Evolutionary conservation across 2,888 invertebrate species (phyloP), one percentile per base, ranked within the genome.

Genomic region (Drosophila prostipennis): DNA sequence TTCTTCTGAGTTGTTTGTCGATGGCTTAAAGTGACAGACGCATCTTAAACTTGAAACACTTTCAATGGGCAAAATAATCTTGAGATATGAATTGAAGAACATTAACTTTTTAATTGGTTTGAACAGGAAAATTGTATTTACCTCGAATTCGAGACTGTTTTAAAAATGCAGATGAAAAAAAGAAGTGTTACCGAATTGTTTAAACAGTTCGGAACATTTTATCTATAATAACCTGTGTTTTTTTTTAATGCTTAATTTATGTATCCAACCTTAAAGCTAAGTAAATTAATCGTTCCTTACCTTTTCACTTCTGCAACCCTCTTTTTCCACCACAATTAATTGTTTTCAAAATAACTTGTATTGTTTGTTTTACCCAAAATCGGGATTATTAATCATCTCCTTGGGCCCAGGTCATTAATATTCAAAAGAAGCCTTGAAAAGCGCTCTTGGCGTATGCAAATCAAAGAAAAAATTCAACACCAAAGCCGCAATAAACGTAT

Each of bases 341-440:
- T 45, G 60, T 45, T 65, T 67, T 52, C 7, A 7, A 10, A 42
- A 10, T 45, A 32, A 45, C 34, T 64, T 40, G 6, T 40, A 46
- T 65, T 65, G 39, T 53, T 63, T 61, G 16, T n/a, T 60, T 63
- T 61, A 42, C 16, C 45, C 61, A 34, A 42, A 61, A 42, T 61
- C 61, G 10, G 63, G 40, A 61, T 63, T 60, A 63, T 63, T 63
- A 63, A 61, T 63, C 61, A 63, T 63, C 34, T 61, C 61, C 63
- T 23, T 16, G n/a, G n/a, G 40, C 40, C 26, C 61, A 42, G 32
- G 6, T 61, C 61, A 61, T 61, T 61, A 42, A 63, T 48, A 63
- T 60, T 63, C 63, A 40, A 61, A 36, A 26, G 10, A 40, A 46
- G 59, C 60, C 59, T 59, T 23, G 32, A 13, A 23, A 40, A 61